Evolutionary conservation across 2,113 vertebrate genomes (phyloP).

Genomic region (Canis aureus): DNA sequence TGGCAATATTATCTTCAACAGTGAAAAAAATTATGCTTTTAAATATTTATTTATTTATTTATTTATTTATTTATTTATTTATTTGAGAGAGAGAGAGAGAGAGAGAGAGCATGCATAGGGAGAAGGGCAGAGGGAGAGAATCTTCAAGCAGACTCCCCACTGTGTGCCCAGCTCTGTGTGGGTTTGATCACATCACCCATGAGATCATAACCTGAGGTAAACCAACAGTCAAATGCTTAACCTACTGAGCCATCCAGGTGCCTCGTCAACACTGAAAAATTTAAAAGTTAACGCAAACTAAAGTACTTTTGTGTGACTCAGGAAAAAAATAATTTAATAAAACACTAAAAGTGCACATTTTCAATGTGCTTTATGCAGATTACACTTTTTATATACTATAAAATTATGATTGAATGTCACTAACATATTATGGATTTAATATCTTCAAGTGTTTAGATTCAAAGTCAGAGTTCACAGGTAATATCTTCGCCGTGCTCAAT

Average conservation of each 20-base stretch:
- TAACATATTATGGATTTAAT: background rate
- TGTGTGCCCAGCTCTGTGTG: rapidly evolving
- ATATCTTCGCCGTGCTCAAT: background rate
- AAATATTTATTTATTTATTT: background rate
- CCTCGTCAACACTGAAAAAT: background rate
- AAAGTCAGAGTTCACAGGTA: constrained; percentile 15
- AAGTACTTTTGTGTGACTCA: background rate
- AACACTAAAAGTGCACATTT: background rate
- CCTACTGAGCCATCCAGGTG: background rate
- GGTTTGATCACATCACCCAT: background rate
- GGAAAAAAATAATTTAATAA: background rate
- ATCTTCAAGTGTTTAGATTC: background rate
- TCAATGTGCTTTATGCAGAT: background rate
- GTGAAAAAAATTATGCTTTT: background rate
- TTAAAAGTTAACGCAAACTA: background rate
- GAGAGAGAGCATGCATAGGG: background rate
- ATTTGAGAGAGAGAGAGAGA: background rate
- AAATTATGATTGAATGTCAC: background rate
- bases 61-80: background rate
- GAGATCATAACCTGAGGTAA: background rate
- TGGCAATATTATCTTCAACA: background rate
- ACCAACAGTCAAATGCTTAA: background rate
- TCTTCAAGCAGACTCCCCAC: background rate
- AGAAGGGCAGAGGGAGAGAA: background rate
- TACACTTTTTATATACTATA: background rate